Base-by-base conservation (phyloP, 2,888 invertebrate genomes). In the Cybosia mesomella region DNA sequence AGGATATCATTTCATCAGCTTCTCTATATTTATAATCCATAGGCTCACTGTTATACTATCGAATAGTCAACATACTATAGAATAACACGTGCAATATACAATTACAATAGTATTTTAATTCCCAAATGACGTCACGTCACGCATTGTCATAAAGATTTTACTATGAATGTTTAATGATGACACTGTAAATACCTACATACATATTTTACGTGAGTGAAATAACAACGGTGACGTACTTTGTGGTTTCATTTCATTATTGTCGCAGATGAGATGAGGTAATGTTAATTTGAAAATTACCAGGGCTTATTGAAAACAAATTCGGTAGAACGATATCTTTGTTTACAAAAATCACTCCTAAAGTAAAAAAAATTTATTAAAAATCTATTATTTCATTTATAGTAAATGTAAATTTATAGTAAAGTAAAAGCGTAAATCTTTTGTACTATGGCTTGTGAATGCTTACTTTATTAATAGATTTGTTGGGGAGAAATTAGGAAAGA, bases 71-170 rank as follows among this genome's bases (percentile, higher is more conserved):
- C 49, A 28, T 2, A 28, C 7, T 8, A 49, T 49, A n/a, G 11
- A 49, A 61, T 61, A 49, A n/a, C 11, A 49, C 28, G n/a, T 49
- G 32, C 53, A 15, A 9, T 53, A 49, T 32, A 28, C 43, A 49
- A 61, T 32, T 8, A 62, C 61, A 62, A 62, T 53, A n/a, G 32
- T 62, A 53, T 62, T 53, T 61, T 53, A 62, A 62, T 53, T 49
- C 32, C 8, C 1, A 13, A 21, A 61, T 62, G 22, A 49, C 53
- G 49, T 49, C 49, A 49, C 53, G 49, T 49, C 49, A 62, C 11
- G 28, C n/a, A 49, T 49, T 53, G 49, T 62, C n/a, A 15, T 5
- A 9, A 24, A 22, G 18, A 58, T 21, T 11, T 32, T 32, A 32
- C 34, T 34, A 34, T 34, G 34, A 34, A 34, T 34, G 34, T 24